These are phyloP conservation scores for Psittacula cyanocephala DNA, from an alignment of 2,113 vertebrate species.

Conservation along the genomic window DNA sequence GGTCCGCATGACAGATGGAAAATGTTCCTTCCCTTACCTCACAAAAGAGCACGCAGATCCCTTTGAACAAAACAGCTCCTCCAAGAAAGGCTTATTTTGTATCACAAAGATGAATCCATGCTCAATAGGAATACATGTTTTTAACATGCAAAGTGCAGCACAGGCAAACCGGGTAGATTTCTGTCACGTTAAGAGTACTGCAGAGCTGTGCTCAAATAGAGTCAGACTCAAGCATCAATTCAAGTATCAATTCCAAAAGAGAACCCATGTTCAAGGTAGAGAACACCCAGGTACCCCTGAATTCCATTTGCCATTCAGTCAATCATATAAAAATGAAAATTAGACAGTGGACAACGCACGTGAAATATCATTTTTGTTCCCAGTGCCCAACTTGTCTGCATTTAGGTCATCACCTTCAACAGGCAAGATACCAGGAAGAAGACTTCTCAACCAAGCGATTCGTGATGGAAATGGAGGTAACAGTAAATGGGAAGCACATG, in stretches of 20 bases:
- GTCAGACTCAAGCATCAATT: not conserved
- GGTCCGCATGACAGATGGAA: not conserved
- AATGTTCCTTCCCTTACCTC: not conserved
- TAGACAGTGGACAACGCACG: not conserved
- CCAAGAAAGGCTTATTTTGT: not conserved
- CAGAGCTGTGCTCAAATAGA: not conserved
- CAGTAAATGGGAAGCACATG: rapidly evolving
- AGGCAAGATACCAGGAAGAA: not conserved
- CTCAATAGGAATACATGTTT: not conserved
- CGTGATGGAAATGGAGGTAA: not conserved
- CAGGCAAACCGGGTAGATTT: not conserved
- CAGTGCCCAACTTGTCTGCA: not conserved
- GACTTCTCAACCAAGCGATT: not conserved
- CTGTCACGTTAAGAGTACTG: not conserved
- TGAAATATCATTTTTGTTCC: not conserved
- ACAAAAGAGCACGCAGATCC: not conserved
- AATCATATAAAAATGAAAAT: not conserved
- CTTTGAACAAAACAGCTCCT: not conserved
- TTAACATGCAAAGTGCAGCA: not conserved
- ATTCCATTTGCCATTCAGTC: not conserved
- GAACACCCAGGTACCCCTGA: not conserved
- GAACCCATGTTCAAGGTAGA: not conserved
- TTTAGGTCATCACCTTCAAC: not conserved
- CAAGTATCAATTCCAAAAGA: rapidly evolving
- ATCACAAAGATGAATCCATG: not conserved